phyloP scores from a whole-genome alignment of 2,888 invertebrate species.

The Chymomyza amoena region DNA sequence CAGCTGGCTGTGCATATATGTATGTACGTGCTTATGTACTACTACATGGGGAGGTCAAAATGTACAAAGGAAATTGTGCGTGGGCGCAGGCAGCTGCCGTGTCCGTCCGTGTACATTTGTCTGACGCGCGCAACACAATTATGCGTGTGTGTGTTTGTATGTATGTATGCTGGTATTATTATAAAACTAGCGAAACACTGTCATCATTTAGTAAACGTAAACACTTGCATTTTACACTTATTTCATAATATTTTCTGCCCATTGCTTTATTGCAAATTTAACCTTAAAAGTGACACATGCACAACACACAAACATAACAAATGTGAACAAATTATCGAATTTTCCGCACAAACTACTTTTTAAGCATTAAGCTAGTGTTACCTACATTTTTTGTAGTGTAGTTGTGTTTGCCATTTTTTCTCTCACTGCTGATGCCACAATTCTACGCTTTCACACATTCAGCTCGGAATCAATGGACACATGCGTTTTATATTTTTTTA shows the following conservation, averaged over 20 bases:
- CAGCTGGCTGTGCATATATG: slow-evolving; percentile 46
- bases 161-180: slow-evolving; percentile 38
- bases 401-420: slow-evolving; percentile 68
- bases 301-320: slow-evolving; percentile 16
- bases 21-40: not conserved
- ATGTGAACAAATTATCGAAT: slow-evolving; percentile 62
- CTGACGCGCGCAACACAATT: slow-evolving; percentile 32
- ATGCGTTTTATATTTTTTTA: slow-evolving; percentile 39
- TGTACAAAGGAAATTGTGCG: slow-evolving; percentile 43
- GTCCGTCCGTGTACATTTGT: slow-evolving; percentile 12
- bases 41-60: slow-evolving; percentile 55
- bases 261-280: slow-evolving; percentile 38
- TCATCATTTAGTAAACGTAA: slow-evolving; percentile 41
- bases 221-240: slow-evolving; percentile 50
- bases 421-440: slow-evolving; percentile 37
- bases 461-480: slow-evolving; percentile 45
- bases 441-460: slow-evolving; percentile 52
- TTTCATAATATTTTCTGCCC: slow-evolving; percentile 52
- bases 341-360: slow-evolving; percentile 48
- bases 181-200: slow-evolving; percentile 57
- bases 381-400: slow-evolving; percentile 66
- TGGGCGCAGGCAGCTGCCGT: slow-evolving; percentile 46
- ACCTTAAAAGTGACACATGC: slow-evolving; percentile 44
- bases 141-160: slow-evolving; percentile 22
- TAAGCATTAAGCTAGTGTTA: slow-evolving; percentile 33